phyloP scores from a whole-genome alignment of 2,888 invertebrate species.

The Lathronympha strigana region DNA sequence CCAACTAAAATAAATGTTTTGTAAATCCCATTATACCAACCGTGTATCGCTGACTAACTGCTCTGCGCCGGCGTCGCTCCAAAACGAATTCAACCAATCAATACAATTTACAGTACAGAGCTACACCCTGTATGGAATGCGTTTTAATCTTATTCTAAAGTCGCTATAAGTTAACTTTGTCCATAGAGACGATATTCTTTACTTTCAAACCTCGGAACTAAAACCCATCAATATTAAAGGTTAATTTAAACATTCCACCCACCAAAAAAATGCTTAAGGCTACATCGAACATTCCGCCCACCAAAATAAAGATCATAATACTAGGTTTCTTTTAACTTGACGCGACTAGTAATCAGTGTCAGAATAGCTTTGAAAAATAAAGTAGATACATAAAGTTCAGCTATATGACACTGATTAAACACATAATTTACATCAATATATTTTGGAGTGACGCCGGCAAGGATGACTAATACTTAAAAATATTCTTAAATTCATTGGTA shows the following conservation, averaged over 20 bases:
- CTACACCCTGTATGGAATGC: slow-evolving; percentile 5
- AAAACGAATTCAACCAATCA: slow-evolving; percentile 11
- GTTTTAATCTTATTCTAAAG: slow-evolving; percentile 4
- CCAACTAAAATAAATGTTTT: background rate
- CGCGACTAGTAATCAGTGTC: background rate
- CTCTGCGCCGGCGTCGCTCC: slow-evolving; percentile 9
- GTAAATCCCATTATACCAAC: slow-evolving; percentile 10
- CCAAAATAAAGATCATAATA: background rate
- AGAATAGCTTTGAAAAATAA: background rate
- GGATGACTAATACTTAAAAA: slow-evolving; percentile 13
- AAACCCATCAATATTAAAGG: background rate
- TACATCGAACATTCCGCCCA: background rate
- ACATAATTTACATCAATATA: slow-evolving; percentile 1
- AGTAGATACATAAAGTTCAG: background rate
- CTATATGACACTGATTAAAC: background rate
- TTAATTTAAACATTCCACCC: slow-evolving; percentile 2
- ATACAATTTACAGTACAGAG: slow-evolving; percentile 10
- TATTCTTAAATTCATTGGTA: slow-evolving; percentile 15
- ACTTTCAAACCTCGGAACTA: background rate
- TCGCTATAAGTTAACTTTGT: background rate
- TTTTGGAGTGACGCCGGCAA: slow-evolving; percentile 15
- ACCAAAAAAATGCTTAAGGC: background rate
- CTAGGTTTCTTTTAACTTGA: background rate
- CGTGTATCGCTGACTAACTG: background rate
- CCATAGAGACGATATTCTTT: background rate